These are phyloP conservation scores for Drosophila mauritiana DNA, from an alignment of 1,140 invertebrate genomes.

Conservation along the genomic window DNA sequence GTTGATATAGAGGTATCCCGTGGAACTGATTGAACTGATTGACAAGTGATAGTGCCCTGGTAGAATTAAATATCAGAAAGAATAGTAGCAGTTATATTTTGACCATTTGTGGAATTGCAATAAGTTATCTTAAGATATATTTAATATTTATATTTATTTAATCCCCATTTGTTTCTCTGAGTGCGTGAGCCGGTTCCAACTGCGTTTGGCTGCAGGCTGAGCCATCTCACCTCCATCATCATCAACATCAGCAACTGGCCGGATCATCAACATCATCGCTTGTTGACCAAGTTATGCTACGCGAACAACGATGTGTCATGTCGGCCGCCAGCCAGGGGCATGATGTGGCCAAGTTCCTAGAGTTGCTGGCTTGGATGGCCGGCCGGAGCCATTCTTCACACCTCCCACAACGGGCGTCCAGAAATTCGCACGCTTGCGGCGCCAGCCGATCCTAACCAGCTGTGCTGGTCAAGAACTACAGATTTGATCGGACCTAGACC, in stretches of 20 bases:
- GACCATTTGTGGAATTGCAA: no score
- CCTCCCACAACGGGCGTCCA: constrained; percentile 71
- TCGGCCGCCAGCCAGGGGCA: constrained; percentile 48
- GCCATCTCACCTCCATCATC: constrained; percentile 48
- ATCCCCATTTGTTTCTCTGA: neutral
- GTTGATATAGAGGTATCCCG: no score
- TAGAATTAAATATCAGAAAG: neutral
- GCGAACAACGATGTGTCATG: constrained; percentile 72
- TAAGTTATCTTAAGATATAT: no score
- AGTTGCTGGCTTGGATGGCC: constrained; percentile 18
- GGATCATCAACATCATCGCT: constrained; percentile 46
- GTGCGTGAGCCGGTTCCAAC: constrained; percentile 46
- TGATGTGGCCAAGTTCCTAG: constrained; percentile 45
- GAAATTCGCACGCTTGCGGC: constrained; percentile 64
- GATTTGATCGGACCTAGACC: constrained; percentile 30
- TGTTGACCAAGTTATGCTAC: constrained; percentile 74
- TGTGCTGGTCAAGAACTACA: constrained; percentile 16
- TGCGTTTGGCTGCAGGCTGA: constrained; percentile 37
- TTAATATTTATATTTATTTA: neutral
- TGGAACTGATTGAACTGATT: no score
- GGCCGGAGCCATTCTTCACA: constrained; percentile 56
- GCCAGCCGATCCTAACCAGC: constrained; percentile 70
- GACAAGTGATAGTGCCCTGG: neutral
- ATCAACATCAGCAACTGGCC: constrained; percentile 49
- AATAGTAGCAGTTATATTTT: neutral